A percentile compares a stretch with the other conserved stretches of the same genome.
These are phyloP conservation scores for Oncorhynchus gorbuscha DNA, from an alignment of 2,113 vertebrate species.

Conservation along the genomic window DNA sequence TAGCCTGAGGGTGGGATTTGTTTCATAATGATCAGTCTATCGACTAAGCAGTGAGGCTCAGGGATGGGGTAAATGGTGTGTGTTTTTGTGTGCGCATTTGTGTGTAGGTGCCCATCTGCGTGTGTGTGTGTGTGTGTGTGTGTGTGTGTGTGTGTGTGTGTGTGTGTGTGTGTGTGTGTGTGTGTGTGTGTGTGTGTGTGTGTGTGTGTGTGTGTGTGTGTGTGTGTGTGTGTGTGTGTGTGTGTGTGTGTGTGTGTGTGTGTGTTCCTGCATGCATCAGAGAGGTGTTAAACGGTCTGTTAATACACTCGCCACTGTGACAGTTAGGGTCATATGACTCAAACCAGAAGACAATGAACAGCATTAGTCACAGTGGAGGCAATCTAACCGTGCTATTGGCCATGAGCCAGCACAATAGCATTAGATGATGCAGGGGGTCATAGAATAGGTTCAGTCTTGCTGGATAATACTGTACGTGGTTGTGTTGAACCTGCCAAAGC, in stretches of 20 bases:
- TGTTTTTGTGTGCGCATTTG: neutral
- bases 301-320: neutral
- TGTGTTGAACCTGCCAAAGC: no score
- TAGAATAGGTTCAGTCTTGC: neutral
- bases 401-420: neutral
- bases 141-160: neutral
- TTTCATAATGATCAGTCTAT: constrained; percentile 4
- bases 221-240: neutral
- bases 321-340: neutral
- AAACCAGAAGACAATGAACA: neutral
- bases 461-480: neutral
- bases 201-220: neutral
- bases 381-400: neutral
- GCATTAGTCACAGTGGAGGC: neutral
- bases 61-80: neutral
- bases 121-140: neutral
- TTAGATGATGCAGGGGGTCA: neutral
- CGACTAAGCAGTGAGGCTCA: neutral
- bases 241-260: neutral
- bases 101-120: neutral
- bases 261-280: neutral
- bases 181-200: neutral
- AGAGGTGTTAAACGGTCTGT: neutral
- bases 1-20: constrained; percentile 30
- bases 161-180: neutral